These are phyloP conservation scores for Chrysemys picta DNA, from an alignment of 2,113 vertebrate genomes.

Conservation along the genomic window DNA sequence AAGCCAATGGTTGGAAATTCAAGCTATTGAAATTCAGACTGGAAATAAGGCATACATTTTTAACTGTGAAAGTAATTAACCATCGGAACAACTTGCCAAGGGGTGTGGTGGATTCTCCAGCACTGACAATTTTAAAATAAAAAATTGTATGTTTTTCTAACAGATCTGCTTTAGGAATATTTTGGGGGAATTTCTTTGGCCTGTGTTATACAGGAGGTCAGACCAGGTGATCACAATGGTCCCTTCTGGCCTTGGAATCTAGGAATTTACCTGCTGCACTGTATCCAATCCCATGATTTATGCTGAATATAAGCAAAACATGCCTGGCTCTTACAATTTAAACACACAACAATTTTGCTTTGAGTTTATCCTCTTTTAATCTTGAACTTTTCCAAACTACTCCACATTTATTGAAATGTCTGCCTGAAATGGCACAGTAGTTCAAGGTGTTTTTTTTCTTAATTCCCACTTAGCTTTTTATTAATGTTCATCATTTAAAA, in stretches of 20 bases:
- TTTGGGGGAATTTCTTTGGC: background rate
- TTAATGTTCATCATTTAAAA: background rate
- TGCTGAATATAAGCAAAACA: accelerated
- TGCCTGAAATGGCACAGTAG: background rate
- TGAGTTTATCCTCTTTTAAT: background rate
- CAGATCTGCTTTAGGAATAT: background rate
- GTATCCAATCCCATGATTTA: accelerated
- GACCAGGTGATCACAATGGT: background rate
- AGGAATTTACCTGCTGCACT: background rate
- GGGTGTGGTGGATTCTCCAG: background rate
- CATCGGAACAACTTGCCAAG: background rate
- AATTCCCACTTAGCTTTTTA: background rate
- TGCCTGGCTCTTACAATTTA: background rate
- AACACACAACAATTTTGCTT: background rate
- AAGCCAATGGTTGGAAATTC: background rate
- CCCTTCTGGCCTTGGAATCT: background rate
- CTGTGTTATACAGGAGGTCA: background rate
- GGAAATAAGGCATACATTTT: background rate
- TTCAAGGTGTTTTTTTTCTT: background rate
- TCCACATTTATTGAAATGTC: background rate
- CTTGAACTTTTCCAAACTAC: background rate
- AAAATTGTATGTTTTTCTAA: background rate
- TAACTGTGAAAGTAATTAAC: background rate
- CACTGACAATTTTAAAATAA: background rate
- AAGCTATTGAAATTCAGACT: background rate